These are phyloP conservation scores for Aspidiotus rigidus DNA, from an alignment of 2,888 invertebrate genomes.

Conservation along the genomic window DNA sequence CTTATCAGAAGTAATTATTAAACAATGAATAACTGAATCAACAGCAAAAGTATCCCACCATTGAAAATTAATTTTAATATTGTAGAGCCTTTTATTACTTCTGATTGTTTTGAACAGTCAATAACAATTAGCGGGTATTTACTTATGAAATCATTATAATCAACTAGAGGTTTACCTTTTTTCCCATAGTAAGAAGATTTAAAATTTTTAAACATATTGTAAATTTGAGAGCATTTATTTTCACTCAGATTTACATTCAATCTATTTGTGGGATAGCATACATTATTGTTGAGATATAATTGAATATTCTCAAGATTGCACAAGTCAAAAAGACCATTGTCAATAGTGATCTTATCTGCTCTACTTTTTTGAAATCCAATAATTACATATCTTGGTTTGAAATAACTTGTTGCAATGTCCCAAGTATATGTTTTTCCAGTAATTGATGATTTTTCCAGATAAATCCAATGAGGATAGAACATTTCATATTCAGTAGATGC, in stretches of 20 bases:
- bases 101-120: conserved; percentile 16
- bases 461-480: not conserved
- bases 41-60: conserved; percentile 17
- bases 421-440: conserved; percentile 14
- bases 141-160: conserved; percentile 24
- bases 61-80: conserved; percentile 25
- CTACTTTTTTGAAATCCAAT: conserved; percentile 17
- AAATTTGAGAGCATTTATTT: conserved; percentile 20
- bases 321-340: conserved; percentile 24
- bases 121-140: conserved; percentile 20
- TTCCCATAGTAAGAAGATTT: conserved; percentile 25
- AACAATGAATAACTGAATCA: conserved; percentile 13
- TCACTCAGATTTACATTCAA: conserved; percentile 8
- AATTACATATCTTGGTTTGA: conserved; percentile 11
- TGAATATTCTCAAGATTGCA: conserved; percentile 29
- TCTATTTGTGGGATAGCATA: conserved; percentile 13
- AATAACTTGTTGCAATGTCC: conserved; percentile 7
- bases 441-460: conserved; percentile 5
- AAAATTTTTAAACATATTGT: conserved; percentile 26
- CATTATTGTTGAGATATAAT: conserved; percentile 13
- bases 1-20: conserved; percentile 21
- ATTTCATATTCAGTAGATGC: conserved; percentile 10
- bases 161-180: conserved; percentile 23
- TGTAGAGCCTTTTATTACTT: conserved; percentile 21
- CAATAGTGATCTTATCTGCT: conserved; percentile 17